Evolutionary conservation across 2,113 vertebrate genomes (phyloP).

Genomic region (Condylura cristata): DNA sequence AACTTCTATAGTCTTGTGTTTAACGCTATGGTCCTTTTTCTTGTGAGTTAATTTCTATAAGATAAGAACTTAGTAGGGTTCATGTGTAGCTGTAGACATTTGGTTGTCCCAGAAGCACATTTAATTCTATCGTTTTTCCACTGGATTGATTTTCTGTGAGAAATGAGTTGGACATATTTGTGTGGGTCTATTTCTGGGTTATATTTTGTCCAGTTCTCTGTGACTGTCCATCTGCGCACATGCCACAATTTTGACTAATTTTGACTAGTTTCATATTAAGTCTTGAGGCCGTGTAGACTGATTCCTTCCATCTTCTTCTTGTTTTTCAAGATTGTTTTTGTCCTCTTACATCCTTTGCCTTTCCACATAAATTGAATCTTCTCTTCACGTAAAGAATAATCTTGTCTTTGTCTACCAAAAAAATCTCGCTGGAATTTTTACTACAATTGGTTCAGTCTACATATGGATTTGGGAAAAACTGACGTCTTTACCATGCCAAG

Average conservation of each 20-base stretch:
- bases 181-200: neutral
- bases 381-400: neutral
- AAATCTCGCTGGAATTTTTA: neutral
- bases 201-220: neutral
- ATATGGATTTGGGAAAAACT: neutral
- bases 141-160: neutral
- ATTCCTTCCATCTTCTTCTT: neutral
- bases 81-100: neutral
- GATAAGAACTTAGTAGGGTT: neutral
- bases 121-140: neutral
- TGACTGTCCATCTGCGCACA: neutral
- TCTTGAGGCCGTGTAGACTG: neutral
- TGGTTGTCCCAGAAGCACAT: neutral
- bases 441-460: neutral
- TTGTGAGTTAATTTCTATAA: slow-evolving; percentile 27
- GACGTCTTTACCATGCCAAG: neutral
- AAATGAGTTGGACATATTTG: slow-evolving; percentile 4
- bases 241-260: neutral
- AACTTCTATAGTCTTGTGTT: neutral
- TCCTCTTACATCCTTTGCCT: neutral
- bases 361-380: neutral
- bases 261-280: neutral
- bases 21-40: neutral
- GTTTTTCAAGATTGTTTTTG: slow-evolving; percentile 23
- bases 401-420: neutral